Evolutionary conservation across 2,888 invertebrate species (phyloP).

Genomic region (Polietes domitor): DNA sequence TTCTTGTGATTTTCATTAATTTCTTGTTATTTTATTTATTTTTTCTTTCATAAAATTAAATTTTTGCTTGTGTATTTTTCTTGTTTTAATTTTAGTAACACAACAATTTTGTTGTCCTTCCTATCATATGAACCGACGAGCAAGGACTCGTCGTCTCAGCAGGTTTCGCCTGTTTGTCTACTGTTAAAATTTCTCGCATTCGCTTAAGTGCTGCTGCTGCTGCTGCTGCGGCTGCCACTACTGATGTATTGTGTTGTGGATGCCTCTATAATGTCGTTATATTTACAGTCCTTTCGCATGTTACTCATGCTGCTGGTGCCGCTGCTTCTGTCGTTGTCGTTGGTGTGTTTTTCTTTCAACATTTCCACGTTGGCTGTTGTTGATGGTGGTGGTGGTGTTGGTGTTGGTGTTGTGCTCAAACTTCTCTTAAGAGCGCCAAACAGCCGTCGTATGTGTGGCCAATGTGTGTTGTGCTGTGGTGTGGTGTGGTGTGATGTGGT

Average conservation of each 20-base stretch:
- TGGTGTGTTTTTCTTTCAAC: conserved; percentile 22
- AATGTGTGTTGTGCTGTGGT: conserved; percentile 2
- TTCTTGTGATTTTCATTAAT: conserved; percentile 25
- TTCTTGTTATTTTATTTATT: neutral
- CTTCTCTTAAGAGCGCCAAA: conserved; percentile 56
- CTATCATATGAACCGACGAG: conserved; percentile 79
- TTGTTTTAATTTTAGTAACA: conserved; percentile 56
- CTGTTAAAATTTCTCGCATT: conserved; percentile 71
- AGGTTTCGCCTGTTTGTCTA: conserved; percentile 79
- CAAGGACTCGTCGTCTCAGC: conserved; percentile 80
- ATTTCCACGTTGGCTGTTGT: conserved; percentile 39
- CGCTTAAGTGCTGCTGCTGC: conserved; percentile 71
- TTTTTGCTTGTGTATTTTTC: conserved; percentile 47
- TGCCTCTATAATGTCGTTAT: conserved; percentile 69
- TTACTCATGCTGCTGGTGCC: conserved; percentile 55
- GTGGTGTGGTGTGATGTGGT: no score
- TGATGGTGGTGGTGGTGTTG: conserved; percentile 52
- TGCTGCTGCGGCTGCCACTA: conserved; percentile 67
- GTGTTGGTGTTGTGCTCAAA: conserved; percentile 71
- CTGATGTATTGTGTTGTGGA: conserved; percentile 75
- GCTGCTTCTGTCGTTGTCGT: conserved; percentile 21
- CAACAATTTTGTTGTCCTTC: conserved; percentile 72
- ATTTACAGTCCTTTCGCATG: conserved; percentile 55
- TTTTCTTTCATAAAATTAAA: conserved; percentile 9
- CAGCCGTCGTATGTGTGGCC: neutral